Evolutionary conservation across 2,113 vertebrate genomes (phyloP), one percentile per base, ranked within the genome.

Genomic region (Mesocricetus auratus): DNA sequence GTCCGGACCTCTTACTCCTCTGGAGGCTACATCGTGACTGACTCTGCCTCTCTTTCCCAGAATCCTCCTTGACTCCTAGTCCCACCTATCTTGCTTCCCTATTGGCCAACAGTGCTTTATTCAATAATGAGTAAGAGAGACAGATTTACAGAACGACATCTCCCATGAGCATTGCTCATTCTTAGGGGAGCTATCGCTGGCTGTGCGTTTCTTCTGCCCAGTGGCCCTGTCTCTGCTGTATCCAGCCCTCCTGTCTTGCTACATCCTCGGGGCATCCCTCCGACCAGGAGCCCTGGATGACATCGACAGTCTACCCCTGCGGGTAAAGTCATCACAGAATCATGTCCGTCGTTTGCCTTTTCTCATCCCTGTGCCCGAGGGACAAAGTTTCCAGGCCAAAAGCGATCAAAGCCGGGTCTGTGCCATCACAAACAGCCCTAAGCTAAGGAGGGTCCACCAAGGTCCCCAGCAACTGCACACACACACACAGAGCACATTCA

Each of bases 371-470:
- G 0, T 29, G 79, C 33, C 73, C 58, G 53, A 62, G 62, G 53
- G 42, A 58, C 0, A 36, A 82, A 45, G 47, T 50, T 50, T 78
- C 29, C 39, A 3, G 16, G 58, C 50, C n/a, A 45, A n/a, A 39
- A 53, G 24, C 66, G 15, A 66, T n/a, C 45, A 16, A 56, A 29
- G 4, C 88, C 83, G 6, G 3, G 2, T 26, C 69, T 22, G 15
- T 45, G 87, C 33, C 24, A 24, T 7, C 8, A 19, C 22, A 64
- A 39, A 60, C 1, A 45, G 4, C 31, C 5, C 53, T 36, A 33
- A 62, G 3, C 36, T 33, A 24, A 42, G 19, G 53, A 5, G n/a
- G 8, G 0, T 17, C 1, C 1, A 17, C 2, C 4, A 64, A 4
- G 17, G 45, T 5, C 39, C 77, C 74, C 24, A 15, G 83, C 22